Evolutionary conservation across 2,888 invertebrate species (phyloP).

Genomic region (Hipparchia sbordonii): DNA sequence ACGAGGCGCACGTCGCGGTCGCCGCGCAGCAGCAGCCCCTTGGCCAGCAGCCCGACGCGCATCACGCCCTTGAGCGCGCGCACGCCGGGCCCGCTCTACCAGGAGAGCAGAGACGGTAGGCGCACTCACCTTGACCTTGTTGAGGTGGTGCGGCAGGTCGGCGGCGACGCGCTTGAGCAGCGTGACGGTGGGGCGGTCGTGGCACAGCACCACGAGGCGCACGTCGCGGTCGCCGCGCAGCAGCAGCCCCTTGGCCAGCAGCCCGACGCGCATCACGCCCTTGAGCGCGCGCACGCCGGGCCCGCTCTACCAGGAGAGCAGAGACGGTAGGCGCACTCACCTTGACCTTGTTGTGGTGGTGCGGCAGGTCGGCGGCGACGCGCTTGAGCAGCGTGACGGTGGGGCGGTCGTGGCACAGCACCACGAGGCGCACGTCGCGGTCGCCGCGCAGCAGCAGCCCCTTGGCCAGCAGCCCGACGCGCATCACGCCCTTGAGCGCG

Average conservation of each 20-base stretch:
- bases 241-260: too few species aligned
- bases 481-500: conserved; percentile 97
- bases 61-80: conserved; percentile 97
- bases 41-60: conserved; percentile 92
- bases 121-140: conserved; percentile 55
- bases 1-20: conserved; percentile 96
- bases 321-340: too few species aligned
- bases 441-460: conserved; percentile 96
- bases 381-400: conserved; percentile 93
- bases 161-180: conserved; percentile 94
- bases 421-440: conserved; percentile 94
- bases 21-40: conserved; percentile 93
- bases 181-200: conserved; percentile 95
- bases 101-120: too few species aligned
- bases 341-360: conserved; percentile 84
- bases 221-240: too few species aligned
- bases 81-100: conserved; percentile 59
- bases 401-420: conserved; percentile 97
- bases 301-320: too few species aligned
- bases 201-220: conserved; percentile 98
- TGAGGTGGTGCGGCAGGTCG: conserved; percentile 91
- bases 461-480: too few species aligned
- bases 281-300: conserved; percentile 94
- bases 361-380: conserved; percentile 92
- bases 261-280: conserved; percentile 98